Evolutionary conservation across 2,888 invertebrate genomes (phyloP).

Genomic region (Callimorpha dominula): DNA sequence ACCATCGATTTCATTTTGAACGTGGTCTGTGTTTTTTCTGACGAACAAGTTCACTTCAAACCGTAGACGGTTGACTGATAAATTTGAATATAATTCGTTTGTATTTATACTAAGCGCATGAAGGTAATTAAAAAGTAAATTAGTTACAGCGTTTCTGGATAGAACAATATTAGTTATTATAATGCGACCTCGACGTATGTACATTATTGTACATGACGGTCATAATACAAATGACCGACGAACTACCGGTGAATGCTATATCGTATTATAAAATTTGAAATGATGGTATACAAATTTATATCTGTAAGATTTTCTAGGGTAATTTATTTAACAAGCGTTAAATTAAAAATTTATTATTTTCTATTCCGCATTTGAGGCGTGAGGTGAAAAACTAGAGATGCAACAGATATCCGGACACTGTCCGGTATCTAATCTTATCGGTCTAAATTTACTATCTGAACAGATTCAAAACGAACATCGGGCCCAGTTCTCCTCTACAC

Average conservation of each 20-base stretch:
- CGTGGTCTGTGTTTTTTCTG: conserved; percentile 69
- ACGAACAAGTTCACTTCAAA: conserved; percentile 77
- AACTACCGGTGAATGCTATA: not conserved
- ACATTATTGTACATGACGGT: conserved; percentile 63
- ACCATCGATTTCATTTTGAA: conserved; percentile 80
- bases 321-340: not conserved
- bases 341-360: not conserved
- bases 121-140: conserved; percentile 80
- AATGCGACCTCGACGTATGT: conserved; percentile 74
- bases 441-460: too few relatives aligned
- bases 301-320: not conserved
- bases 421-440: too few relatives aligned
- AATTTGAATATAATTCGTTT: conserved; percentile 54
- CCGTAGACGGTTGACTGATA: conserved; percentile 59
- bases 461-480: too few relatives aligned
- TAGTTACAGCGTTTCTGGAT: conserved; percentile 61
- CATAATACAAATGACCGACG: conserved; percentile 42
- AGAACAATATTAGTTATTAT: conserved; percentile 84
- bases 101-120: conserved; percentile 80
- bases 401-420: too few relatives aligned
- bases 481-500: too few relatives aligned
- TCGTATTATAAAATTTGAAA: not conserved
- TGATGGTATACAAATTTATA: not conserved
- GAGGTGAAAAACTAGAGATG: too few relatives aligned
- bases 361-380: not conserved